Percentiles rank a stretch among this genome's conserved stretches.
Conservation (phyloP, 2,797 vertebrate species). For the Fistularia commersonii region DNA sequence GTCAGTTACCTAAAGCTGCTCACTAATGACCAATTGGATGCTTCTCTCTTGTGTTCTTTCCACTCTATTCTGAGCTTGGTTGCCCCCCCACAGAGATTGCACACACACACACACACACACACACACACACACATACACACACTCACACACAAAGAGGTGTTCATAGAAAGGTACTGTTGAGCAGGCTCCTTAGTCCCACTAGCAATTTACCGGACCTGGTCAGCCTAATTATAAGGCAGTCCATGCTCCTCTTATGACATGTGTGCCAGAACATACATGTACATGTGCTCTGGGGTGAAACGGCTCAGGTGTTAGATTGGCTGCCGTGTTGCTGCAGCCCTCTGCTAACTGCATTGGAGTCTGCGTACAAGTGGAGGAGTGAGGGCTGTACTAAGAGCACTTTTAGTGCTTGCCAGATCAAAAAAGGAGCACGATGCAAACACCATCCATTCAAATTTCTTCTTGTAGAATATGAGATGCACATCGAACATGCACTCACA, state of each 20-base stretch:
- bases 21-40: conserved; percentile 21
- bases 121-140: conserved; percentile 1
- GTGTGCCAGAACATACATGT: too few relatives aligned
- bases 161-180: conserved; percentile 49
- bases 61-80: background rate
- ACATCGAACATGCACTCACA: conserved; percentile 3
- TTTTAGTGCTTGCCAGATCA: too few relatives aligned
- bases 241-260: too few relatives aligned
- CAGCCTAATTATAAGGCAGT: conserved; percentile 55
- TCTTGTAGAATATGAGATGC: too few relatives aligned
- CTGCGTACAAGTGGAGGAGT: too few relatives aligned
- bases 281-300: too few relatives aligned
- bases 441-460: too few relatives aligned
- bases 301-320: too few relatives aligned
- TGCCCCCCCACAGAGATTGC: conserved; percentile 6
- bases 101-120: conserved; percentile 6
- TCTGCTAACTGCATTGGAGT: too few relatives aligned
- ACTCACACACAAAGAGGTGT: conserved; percentile 42
- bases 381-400: too few relatives aligned
- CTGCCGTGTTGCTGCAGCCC: too few relatives aligned
- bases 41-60: conserved; percentile 7
- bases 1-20: conserved; percentile 27
- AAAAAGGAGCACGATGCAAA: too few relatives aligned
- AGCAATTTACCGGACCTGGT: conserved; percentile 46
- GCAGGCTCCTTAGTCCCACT: conserved; percentile 31